Evolutionary conservation across 2,113 vertebrate genomes (phyloP), one percentile per base, ranked within the genome.

Genomic region (Pluvianellus socialis): DNA sequence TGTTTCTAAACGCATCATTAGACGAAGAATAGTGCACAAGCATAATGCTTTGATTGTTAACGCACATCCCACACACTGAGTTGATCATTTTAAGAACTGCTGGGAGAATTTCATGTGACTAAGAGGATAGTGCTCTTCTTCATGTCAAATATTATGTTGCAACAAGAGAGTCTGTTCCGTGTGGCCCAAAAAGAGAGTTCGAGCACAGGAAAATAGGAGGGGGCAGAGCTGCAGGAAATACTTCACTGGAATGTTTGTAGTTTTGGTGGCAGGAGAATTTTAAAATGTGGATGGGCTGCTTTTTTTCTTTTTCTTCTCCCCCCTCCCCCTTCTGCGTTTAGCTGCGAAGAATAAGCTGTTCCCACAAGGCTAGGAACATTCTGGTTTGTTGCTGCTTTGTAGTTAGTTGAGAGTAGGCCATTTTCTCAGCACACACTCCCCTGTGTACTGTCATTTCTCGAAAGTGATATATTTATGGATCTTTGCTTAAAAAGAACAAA

Each of bases 41-140:
- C 77, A 95, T 90, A 97, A 97, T 90, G 91, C 62, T 86, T 68
- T 82, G 74, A 73, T 95, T 97, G 97, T 96, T 92, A 88, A 73
- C 5, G 5, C 42, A 42, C 55, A 47, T 73, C 92, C 77, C 84
- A 82, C 89, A 52, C 28, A 4, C 53, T 20, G 67, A 88, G 74
- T 66, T 82, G 35, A 94, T 96, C 3, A 9, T 92, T 94, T 97
- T 67, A 92, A 82, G 91, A 90, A 40, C 86, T 73, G 62, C 89
- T 68, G 74, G 79, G 94, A 71, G 81, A 86, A 70, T 88, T 68
- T 55, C 66, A 55, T 8, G 45, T 94, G 91, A 63, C 63, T 90
- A 62, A 70, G 58, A 74, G 40, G 40, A 79, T 56, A 62, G 62
- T 27, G 50, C n/a, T 74, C 55, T 88, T 83, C 65, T 88, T 95